Evolutionary conservation across 2,888 invertebrate species (phyloP).

Genomic region (Syritta pipiens): DNA sequence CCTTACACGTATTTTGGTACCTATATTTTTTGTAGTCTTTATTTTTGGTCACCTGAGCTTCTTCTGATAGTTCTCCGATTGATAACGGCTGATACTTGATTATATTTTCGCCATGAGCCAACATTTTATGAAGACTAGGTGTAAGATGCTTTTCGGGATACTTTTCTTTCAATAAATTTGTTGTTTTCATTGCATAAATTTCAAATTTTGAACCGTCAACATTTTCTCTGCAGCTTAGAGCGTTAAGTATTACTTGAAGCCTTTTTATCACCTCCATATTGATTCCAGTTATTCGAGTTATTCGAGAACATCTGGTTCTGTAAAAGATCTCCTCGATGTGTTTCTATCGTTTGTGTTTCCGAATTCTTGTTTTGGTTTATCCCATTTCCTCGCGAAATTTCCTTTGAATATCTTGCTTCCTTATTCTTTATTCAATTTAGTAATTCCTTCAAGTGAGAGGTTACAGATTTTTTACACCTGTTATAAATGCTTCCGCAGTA

Average conservation of each 20-base stretch:
- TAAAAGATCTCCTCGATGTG: not conserved
- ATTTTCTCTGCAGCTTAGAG: not conserved
- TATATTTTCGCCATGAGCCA: not conserved
- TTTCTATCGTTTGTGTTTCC: not conserved
- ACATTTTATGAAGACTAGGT: not conserved
- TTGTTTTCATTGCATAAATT: no score
- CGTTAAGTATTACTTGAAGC: not conserved
- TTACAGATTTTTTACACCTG: no score
- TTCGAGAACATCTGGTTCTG: not conserved
- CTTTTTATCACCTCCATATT: not conserved
- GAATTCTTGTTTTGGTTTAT: constrained; percentile 3
- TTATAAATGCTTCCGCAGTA: no score
- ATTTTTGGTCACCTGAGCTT: no score
- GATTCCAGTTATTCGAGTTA: not conserved
- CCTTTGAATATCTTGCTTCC: not conserved
- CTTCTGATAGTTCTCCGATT: no score
- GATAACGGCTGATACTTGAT: not conserved
- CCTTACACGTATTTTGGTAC: not conserved
- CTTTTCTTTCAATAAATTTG: no score
- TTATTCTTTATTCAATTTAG: no score
- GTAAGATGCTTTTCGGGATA: not conserved
- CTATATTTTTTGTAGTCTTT: not conserved
- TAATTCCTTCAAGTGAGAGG: no score
- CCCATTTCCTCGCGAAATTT: not conserved
- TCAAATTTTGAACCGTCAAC: no score